phyloP scores from a whole-genome alignment of 2,888 invertebrate genomes.

The Cremastinae sp. region DNA sequence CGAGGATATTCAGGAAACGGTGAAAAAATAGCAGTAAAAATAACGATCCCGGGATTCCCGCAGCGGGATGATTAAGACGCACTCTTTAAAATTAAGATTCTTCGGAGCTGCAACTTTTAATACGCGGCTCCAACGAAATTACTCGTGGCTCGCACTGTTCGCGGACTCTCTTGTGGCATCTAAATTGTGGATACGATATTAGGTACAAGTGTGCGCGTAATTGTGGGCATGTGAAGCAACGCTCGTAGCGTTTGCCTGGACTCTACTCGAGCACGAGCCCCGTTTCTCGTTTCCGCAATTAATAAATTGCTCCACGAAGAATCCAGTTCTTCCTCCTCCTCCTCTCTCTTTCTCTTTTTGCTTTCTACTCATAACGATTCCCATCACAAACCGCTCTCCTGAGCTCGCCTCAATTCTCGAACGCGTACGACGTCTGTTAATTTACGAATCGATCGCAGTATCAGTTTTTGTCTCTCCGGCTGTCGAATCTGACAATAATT shows the following conservation, averaged over 20 bases:
- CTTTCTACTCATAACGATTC: slow-evolving; percentile 76
- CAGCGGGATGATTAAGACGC: slow-evolving; percentile 20
- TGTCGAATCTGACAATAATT: too few species aligned
- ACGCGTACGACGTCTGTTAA: slow-evolving; percentile 45
- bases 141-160: slow-evolving; percentile 13
- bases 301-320: slow-evolving; percentile 67
- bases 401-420: slow-evolving; percentile 38
- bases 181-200: neutral
- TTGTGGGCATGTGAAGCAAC: slow-evolving; percentile 42
- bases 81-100: slow-evolving; percentile 18
- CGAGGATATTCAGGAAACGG: slow-evolving; percentile 49
- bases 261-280: slow-evolving; percentile 46
- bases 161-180: slow-evolving; percentile 16
- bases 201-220: slow-evolving; percentile 30
- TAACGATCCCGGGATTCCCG: slow-evolving; percentile 13
- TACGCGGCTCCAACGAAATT: slow-evolving; percentile 3
- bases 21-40: slow-evolving; percentile 19
- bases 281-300: slow-evolving; percentile 72
- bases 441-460: slow-evolving; percentile 33
- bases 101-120: neutral
- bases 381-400: slow-evolving; percentile 64
- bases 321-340: slow-evolving; percentile 66
- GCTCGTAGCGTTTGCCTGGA: slow-evolving; percentile 30
- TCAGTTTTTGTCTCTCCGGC: neutral
- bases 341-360: slow-evolving; percentile 50